A percentile compares a stretch with the other conserved stretches of the same genome.
Conservation (phyloP, 2,797 vertebrate genomes). For the Protonibea diacanthus region DNA sequence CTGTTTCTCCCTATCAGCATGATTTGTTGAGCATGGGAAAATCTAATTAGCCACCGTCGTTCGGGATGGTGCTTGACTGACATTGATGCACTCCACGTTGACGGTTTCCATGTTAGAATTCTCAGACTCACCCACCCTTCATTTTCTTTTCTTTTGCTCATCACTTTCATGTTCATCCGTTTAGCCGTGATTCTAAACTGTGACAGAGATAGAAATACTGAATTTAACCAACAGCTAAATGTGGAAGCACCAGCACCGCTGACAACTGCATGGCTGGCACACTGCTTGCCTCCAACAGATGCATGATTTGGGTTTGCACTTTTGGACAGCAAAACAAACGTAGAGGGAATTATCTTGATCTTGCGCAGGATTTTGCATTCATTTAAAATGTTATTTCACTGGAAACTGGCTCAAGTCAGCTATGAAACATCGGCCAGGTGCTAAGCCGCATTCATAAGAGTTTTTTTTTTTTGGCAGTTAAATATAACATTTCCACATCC, state of each 20-base stretch:
- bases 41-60: conserved; percentile 79
- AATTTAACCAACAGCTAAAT: conserved; percentile 63
- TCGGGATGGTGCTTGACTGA: conserved; percentile 70
- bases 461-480: neutral
- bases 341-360: conserved; percentile 8
- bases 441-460: neutral
- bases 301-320: conserved; percentile 23
- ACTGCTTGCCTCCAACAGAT: conserved; percentile 32
- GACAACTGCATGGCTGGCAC: conserved; percentile 41
- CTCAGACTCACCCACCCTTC: conserved; percentile 58
- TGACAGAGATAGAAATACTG: conserved; percentile 48
- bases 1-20: conserved; percentile 69
- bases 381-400: conserved; percentile 17
- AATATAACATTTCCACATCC: neutral
- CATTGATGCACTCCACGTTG: conserved; percentile 66
- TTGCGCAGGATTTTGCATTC: conserved; percentile 10
- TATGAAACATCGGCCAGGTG: conserved; percentile 20
- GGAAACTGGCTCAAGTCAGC: conserved; percentile 30
- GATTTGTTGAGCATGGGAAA: conserved; percentile 76
- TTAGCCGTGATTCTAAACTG: conserved; percentile 52
- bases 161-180: conserved; percentile 63
- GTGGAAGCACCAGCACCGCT: conserved; percentile 34
- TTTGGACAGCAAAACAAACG: conserved; percentile 42
- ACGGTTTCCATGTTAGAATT: conserved; percentile 58
- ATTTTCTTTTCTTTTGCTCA: conserved; percentile 62